phyloP scores from a whole-genome alignment of 2,113 vertebrate species.

The Phylloscopus trochiloides region DNA sequence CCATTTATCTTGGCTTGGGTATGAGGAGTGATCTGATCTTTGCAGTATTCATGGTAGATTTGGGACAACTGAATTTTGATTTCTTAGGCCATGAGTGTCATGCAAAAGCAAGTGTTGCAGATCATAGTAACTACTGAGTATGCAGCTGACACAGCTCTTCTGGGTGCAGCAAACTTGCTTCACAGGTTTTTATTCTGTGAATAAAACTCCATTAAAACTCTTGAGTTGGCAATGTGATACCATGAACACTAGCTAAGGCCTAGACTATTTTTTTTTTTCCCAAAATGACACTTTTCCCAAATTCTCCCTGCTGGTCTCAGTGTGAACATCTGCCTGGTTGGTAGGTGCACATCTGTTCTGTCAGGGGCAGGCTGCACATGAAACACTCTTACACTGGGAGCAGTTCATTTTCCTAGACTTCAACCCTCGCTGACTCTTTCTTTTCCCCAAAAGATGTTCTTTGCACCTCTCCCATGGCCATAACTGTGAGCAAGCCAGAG shows the following conservation, averaged over 20 bases:
- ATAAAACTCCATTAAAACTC: background rate
- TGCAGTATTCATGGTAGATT: background rate
- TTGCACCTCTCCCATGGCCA: background rate
- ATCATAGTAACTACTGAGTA: background rate
- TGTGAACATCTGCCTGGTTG: background rate
- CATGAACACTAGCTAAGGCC: background rate
- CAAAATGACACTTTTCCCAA: accelerated
- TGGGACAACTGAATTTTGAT: background rate
- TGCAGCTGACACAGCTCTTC: background rate
- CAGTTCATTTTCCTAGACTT: background rate
- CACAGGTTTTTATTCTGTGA: background rate
- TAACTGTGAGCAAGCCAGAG: background rate
- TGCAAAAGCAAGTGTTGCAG: background rate
- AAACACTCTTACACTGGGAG: background rate
- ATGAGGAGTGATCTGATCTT: background rate
- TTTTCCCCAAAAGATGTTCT: background rate
- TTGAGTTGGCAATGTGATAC: background rate
- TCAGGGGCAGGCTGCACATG: background rate
- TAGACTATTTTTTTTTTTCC: background rate
- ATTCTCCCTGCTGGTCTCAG: background rate
- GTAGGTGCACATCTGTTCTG: background rate
- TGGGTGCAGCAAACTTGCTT: background rate
- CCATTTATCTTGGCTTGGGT: background rate
- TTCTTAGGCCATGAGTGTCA: background rate
- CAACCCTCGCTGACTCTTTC: background rate